phyloP scores from a whole-genome alignment of 2,113 vertebrate species.

The Calonectris borealis region DNA sequence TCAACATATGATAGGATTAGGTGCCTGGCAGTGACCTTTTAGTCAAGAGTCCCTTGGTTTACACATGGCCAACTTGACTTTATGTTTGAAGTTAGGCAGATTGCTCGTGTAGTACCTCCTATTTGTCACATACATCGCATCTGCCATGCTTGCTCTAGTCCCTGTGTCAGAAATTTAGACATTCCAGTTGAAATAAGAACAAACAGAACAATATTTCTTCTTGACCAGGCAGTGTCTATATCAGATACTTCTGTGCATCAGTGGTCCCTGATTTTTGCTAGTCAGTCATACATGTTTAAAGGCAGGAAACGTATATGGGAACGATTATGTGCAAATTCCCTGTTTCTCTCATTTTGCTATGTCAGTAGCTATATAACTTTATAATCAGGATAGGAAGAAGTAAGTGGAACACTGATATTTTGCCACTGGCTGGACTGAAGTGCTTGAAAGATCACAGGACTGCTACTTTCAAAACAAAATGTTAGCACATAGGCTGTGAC shows the following conservation, averaged over 20 bases:
- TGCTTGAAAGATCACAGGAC: background rate
- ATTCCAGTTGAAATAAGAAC: background rate
- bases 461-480: background rate
- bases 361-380: background rate
- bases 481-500: background rate
- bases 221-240: background rate
- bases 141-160: background rate
- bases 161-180: background rate
- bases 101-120: background rate
- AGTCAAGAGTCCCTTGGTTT: background rate
- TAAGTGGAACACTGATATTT: background rate
- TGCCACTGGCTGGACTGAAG: background rate
- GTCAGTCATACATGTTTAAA: background rate
- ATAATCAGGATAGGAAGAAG: background rate
- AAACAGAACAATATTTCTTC: background rate
- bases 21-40: background rate
- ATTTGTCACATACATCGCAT: background rate
- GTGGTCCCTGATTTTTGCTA: background rate
- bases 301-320: background rate
- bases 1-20: background rate
- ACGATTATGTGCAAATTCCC: background rate
- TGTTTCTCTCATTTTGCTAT: background rate
- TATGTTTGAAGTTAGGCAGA: background rate
- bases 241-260: slow-evolving; percentile 22
- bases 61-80: background rate